Percentiles rank a stretch among this genome's conserved stretches.
Conservation (phyloP, 1,140 invertebrate species). For the Scaptomyza montana region DNA sequence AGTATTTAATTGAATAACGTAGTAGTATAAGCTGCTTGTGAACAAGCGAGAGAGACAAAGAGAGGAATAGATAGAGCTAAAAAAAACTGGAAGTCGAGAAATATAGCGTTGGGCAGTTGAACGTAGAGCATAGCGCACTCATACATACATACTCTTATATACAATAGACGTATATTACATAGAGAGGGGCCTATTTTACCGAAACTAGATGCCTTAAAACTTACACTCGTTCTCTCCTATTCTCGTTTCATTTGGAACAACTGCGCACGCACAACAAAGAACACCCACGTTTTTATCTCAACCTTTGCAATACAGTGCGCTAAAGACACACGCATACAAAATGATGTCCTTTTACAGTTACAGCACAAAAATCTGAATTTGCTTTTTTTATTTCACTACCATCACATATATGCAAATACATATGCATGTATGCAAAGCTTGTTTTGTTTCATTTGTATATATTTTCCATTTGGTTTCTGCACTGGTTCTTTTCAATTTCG, state of each 20-base stretch:
- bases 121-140: not conserved
- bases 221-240: not conserved
- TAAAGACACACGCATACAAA: not conserved
- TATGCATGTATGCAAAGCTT: slow-evolving; percentile 14
- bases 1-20: slow-evolving; percentile 78
- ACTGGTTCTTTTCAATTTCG: slow-evolving; percentile 40
- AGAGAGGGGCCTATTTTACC: not conserved
- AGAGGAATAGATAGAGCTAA: not conserved
- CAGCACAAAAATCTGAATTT: too few relatives aligned
- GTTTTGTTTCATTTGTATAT: slow-evolving; percentile 10
- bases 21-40: slow-evolving; percentile 48
- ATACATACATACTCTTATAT: not conserved
- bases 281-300: not conserved
- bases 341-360: too few relatives aligned
- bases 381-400: slow-evolving; percentile 10
- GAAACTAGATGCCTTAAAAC: not conserved
- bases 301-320: too few relatives aligned
- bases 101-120: not conserved
- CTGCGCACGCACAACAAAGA: slow-evolving; percentile 41
- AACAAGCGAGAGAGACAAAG: not conserved
- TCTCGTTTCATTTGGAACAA: slow-evolving; percentile 13
- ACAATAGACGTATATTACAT: not conserved
- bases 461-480: slow-evolving; percentile 20
- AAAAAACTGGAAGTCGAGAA: not conserved
- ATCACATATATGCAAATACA: not conserved